Conservation (phyloP, 2,797 vertebrate genomes). For the Semaprochilodus insignis region DNA sequence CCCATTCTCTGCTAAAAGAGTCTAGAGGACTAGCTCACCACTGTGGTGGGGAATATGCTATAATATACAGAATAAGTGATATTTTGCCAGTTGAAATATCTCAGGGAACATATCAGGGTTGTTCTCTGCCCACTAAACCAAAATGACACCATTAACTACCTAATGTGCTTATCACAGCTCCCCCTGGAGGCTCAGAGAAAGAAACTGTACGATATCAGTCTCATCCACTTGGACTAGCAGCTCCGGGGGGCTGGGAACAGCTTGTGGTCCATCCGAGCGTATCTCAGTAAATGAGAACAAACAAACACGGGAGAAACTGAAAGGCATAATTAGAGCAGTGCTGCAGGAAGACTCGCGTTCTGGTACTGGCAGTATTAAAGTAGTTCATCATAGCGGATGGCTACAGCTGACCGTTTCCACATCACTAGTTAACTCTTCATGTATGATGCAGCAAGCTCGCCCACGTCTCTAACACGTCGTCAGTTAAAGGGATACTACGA, state of each 20-base stretch:
- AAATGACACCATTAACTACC: conserved; percentile 37
- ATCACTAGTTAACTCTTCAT: conserved; percentile 29
- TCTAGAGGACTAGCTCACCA: background rate
- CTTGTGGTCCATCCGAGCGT: conserved; percentile 53
- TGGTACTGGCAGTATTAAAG: conserved; percentile 45
- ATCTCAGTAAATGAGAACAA: conserved; percentile 55
- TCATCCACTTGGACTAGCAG: conserved; percentile 24
- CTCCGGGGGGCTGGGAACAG: conserved; percentile 51
- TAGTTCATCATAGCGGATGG: conserved; percentile 41
- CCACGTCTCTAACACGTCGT: background rate
- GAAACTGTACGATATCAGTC: conserved; percentile 49
- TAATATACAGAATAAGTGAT: background rate
- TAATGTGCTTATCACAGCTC: conserved; percentile 49
- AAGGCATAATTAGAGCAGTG: conserved; percentile 55
- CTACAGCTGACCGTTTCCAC: conserved; percentile 51
- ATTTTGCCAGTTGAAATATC: conserved; percentile 13
- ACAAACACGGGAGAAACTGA: conserved; percentile 38
- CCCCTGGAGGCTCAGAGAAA: conserved; percentile 32
- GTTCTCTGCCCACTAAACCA: conserved; percentile 25
- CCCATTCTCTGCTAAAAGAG: background rate
- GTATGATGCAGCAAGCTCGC: background rate
- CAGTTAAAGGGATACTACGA: background rate
- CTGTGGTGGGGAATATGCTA: background rate
- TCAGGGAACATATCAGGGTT: background rate
- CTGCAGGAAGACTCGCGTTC: conserved; percentile 45